Evolutionary conservation across 35 echinoderm and acorn worm species (phyloP).

Genomic region (Strongylocentrotus purpuratus): DNA sequence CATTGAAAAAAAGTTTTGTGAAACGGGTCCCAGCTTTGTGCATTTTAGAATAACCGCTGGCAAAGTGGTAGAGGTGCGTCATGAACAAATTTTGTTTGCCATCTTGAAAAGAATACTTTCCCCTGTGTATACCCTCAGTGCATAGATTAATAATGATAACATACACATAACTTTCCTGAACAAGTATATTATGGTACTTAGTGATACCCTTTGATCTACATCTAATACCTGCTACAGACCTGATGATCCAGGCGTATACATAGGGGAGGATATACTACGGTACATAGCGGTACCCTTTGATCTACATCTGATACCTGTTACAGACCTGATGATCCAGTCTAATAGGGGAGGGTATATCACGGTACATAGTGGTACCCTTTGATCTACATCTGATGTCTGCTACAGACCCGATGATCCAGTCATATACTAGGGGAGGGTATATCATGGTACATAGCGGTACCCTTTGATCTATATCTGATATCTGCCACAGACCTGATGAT

Average conservation of each 20-base stretch:
- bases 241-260: conserved; percentile 25
- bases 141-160: no score
- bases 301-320: conserved; percentile 49
- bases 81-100: no score
- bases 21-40: no score
- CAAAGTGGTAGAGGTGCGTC: no score
- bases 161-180: no score
- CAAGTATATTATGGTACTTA: neutral
- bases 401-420: conserved; percentile 47
- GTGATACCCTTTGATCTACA: neutral
- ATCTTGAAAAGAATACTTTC: no score
- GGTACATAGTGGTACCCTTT: neutral
- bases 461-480: conserved; percentile 53
- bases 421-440: conserved; percentile 42
- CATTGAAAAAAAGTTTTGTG: no score
- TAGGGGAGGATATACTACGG: neutral
- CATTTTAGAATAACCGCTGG: no score
- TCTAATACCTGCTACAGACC: conserved; percentile 43
- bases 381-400: conserved; percentile 54
- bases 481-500: conserved; percentile 37
- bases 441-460: neutral
- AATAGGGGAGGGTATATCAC: conserved; percentile 29
- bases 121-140: no score
- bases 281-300: neutral
- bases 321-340: conserved; percentile 10